These are phyloP conservation scores for Phyllostomus hastatus DNA, from an alignment of 2,113 vertebrate genomes.

Conservation along the genomic window DNA sequence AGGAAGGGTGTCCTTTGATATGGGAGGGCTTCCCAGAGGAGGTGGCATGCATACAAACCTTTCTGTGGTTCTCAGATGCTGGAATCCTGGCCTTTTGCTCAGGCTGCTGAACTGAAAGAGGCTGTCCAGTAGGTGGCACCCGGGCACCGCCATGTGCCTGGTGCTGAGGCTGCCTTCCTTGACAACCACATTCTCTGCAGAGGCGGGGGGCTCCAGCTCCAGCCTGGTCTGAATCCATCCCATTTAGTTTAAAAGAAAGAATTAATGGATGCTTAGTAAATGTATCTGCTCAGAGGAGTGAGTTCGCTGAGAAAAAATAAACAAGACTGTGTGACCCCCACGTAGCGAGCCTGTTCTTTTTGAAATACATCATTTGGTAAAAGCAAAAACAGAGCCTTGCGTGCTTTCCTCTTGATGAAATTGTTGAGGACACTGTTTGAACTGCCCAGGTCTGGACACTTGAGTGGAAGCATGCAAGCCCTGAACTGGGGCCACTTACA, in stretches of 20 bases:
- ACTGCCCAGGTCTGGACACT: not conserved
- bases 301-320: constrained; percentile 25
- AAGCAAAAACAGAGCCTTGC: not conserved
- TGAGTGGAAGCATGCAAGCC: not conserved
- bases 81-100: not conserved
- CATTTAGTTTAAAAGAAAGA: constrained; percentile 14
- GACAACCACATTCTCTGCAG: not conserved
- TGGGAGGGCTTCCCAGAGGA: not conserved
- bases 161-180: too few species aligned
- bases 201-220: not conserved
- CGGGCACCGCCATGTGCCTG: constrained; percentile 20
- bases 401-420: not conserved
- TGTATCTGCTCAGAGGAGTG: constrained; percentile 1
- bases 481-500: too few species aligned
- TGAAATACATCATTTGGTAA: not conserved
- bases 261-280: constrained; percentile 8
- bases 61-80: too few species aligned
- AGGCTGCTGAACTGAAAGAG: not conserved
- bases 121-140: constrained; percentile 77
- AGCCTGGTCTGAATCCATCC: not conserved
- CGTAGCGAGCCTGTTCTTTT: not conserved
- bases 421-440: not conserved
- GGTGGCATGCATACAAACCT: not conserved
- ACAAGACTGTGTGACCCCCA: not conserved
- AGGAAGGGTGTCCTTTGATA: not conserved